Conservation (phyloP, 2,113 vertebrate genomes). For the Laticauda laticaudata region DNA sequence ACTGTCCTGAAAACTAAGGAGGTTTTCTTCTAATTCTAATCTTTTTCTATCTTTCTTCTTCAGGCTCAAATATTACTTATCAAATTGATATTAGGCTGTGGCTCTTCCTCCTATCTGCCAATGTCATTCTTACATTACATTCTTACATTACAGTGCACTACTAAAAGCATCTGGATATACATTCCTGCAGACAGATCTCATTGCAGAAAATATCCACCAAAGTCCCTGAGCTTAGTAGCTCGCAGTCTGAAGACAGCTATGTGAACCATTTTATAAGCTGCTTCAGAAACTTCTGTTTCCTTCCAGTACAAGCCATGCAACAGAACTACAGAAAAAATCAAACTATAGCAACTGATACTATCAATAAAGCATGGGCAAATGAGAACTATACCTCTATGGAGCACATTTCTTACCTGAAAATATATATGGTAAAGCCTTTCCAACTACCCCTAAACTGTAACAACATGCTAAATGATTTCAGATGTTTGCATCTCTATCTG, state of each 20-base stretch:
- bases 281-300: neutral
- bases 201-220: neutral
- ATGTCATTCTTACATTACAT: neutral
- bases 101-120: neutral
- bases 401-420: neutral
- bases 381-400: neutral
- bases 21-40: neutral
- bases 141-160: neutral
- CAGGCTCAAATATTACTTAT: neutral
- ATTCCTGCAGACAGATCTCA: neutral
- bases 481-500: constrained; percentile 16
- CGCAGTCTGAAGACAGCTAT: neutral
- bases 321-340: neutral
- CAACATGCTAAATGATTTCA: constrained; percentile 1
- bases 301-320: neutral
- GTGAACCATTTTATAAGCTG: neutral
- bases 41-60: neutral
- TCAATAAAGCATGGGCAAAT: neutral
- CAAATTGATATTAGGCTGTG: neutral
- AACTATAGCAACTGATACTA: neutral
- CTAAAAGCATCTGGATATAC: neutral
- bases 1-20: neutral
- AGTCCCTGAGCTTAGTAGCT: neutral
- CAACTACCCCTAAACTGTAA: neutral
- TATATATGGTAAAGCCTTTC: neutral